Evolutionary conservation across 2,888 invertebrate species (phyloP).

Genomic region (Spilosoma lubricipeda): DNA sequence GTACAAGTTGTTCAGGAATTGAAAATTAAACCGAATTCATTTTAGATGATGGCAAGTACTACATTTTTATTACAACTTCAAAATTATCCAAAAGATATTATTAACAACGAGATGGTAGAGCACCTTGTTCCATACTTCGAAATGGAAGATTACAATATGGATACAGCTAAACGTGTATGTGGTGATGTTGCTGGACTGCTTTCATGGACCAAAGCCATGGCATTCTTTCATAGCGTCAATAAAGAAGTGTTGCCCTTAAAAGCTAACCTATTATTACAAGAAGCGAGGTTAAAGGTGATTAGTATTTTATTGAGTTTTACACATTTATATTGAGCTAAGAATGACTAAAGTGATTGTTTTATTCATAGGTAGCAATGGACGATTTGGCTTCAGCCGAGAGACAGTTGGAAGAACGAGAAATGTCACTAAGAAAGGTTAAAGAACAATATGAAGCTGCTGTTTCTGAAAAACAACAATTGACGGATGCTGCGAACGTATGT

Average conservation of each 20-base stretch:
- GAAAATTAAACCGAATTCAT: neutral
- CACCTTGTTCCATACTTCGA: conserved; percentile 95
- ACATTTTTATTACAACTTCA: conserved; percentile 96
- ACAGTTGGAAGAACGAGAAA: conserved; percentile 95
- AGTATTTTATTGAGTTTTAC: neutral
- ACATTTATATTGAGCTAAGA: neutral
- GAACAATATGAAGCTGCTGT: conserved; percentile 97
- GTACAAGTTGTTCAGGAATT: neutral
- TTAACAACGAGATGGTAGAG: conserved; percentile 99
- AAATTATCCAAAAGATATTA: conserved; percentile 98
- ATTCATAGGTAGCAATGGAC: conserved; percentile 92
- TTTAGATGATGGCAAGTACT: conserved; percentile 97
- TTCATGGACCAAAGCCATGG: conserved; percentile 99
- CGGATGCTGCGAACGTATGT: conserved; percentile 97
- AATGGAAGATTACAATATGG: conserved; percentile 99
- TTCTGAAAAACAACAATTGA: conserved; percentile 95
- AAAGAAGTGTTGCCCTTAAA: conserved; percentile 98
- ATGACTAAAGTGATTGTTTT: conserved; percentile 6
- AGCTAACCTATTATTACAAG: conserved; percentile 96
- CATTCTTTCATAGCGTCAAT: conserved; percentile 97
- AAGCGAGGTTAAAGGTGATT: conserved; percentile 91
- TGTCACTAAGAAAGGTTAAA: conserved; percentile 95
- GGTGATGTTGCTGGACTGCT: conserved; percentile 98
- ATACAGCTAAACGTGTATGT: conserved; percentile 97
- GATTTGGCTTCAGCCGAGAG: conserved; percentile 95